Conservation (phyloP, 2,888 invertebrate species). For the Sipha maydis region DNA sequence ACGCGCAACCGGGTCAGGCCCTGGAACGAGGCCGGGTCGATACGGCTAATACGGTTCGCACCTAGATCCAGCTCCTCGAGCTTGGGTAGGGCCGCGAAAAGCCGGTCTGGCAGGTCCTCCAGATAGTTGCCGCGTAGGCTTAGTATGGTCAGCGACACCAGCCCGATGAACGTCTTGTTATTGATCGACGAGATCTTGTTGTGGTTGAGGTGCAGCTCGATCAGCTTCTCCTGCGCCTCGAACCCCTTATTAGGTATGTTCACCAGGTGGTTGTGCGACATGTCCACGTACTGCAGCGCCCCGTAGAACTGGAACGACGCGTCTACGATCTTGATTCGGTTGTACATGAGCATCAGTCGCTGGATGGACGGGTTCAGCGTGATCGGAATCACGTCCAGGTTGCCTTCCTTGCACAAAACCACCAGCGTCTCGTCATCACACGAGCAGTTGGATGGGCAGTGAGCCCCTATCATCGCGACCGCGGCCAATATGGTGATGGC, state of each 20-base stretch:
- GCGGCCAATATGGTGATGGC: conserved; percentile 60
- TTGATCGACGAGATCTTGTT: conserved; percentile 85
- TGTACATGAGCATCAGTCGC: conserved; percentile 83
- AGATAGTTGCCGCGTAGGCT: conserved; percentile 85
- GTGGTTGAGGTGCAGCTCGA: conserved; percentile 84
- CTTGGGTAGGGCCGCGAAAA: conserved; percentile 79
- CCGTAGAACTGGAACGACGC: conserved; percentile 87
- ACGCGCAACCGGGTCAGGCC: conserved; percentile 81
- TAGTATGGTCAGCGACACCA: conserved; percentile 81
- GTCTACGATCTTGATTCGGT: conserved; percentile 88
- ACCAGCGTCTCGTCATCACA: conserved; percentile 91
- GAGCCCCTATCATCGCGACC: conserved; percentile 42
- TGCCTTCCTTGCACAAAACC: conserved; percentile 86
- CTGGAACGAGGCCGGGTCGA: conserved; percentile 81
- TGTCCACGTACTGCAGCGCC: conserved; percentile 84
- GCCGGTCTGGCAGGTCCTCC: conserved; percentile 79
- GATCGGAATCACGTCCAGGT: conserved; percentile 88
- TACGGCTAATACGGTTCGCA: conserved; percentile 83
- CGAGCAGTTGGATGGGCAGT: conserved; percentile 84
- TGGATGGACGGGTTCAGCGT: conserved; percentile 91
- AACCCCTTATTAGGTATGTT: conserved; percentile 84
- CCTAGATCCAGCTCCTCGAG: conserved; percentile 87
- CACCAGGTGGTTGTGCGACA: conserved; percentile 85
- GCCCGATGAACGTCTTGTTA: conserved; percentile 82
- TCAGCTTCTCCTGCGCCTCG: conserved; percentile 81